Conservation (phyloP, 2,888 invertebrate genomes). For the Brachylomia viminalis region DNA sequence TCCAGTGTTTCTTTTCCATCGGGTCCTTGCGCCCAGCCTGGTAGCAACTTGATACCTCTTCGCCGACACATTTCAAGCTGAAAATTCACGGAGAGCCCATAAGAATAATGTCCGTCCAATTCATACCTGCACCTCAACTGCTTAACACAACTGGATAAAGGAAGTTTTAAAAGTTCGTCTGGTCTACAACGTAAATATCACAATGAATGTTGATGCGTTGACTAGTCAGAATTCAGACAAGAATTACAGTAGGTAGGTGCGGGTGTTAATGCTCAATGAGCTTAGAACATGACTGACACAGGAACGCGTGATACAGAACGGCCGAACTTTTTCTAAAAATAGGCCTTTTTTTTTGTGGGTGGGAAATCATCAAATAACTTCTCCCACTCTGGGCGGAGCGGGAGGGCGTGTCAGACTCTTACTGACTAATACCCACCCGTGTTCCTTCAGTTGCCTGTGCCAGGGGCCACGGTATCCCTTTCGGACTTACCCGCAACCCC, state of each 20-base stretch:
- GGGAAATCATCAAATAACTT: too few species aligned
- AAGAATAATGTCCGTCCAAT: background rate
- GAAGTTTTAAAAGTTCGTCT: too few species aligned
- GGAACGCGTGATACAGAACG: background rate
- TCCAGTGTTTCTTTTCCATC: constrained; percentile 39
- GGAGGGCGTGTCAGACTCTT: too few species aligned
- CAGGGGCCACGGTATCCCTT: too few species aligned
- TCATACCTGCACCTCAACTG: background rate
- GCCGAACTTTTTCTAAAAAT: background rate
- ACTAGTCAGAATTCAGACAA: background rate
- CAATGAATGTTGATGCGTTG: background rate
- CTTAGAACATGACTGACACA: background rate
- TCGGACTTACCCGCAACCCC: too few species aligned
- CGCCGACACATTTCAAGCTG: constrained; percentile 34
- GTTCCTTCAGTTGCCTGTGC: too few species aligned
- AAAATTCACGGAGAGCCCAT: constrained; percentile 2
- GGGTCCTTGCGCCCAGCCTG: constrained; percentile 42
- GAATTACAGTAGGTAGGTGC: background rate
- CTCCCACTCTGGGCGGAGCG: too few species aligned
- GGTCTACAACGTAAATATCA: background rate
- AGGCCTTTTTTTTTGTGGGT: too few species aligned
- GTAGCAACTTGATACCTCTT: constrained; percentile 3
- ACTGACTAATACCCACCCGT: too few species aligned
- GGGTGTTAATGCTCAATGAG: background rate
- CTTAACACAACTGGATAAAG: background rate